These are phyloP conservation scores for Ditula angustiorana DNA, from an alignment of 2,888 invertebrate genomes.

Conservation along the genomic window DNA sequence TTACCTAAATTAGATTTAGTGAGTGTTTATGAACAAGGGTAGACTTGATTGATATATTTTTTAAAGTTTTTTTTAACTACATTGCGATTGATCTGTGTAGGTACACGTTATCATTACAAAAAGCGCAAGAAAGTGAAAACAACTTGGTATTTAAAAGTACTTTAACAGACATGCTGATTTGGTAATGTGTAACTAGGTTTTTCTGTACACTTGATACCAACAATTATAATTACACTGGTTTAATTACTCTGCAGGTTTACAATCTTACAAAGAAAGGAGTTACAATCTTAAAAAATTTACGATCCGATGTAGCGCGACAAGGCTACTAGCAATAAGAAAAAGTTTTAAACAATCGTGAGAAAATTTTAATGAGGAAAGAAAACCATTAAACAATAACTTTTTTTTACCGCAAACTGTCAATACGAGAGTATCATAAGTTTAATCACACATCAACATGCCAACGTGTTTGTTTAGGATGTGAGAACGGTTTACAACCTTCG, in stretches of 20 bases:
- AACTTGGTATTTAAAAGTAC: background rate
- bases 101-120: too few relatives aligned
- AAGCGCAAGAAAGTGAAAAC: background rate
- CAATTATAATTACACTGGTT: background rate
- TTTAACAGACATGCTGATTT: background rate
- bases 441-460: constrained; percentile 4
- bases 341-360: constrained; percentile 22
- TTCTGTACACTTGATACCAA: background rate
- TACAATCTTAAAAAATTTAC: too few relatives aligned
- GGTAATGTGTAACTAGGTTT: background rate
- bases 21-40: too few relatives aligned
- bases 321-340: too few relatives aligned
- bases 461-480: constrained; percentile 13
- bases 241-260: background rate
- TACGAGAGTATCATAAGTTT: background rate
- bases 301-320: too few relatives aligned
- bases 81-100: too few relatives aligned
- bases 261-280: too few relatives aligned
- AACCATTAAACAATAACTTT: background rate
- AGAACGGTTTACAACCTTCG: constrained; percentile 11
- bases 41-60: too few relatives aligned
- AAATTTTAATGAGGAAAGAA: constrained; percentile 3
- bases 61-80: too few relatives aligned
- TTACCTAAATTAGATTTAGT: too few relatives aligned
- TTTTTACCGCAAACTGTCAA: constrained; percentile 19